A percentile compares a stretch with the other conserved stretches of the same genome.
Evolutionary conservation across 1,140 invertebrate genomes (phyloP).

Genomic region (Zaprionus gabonicus): DNA sequence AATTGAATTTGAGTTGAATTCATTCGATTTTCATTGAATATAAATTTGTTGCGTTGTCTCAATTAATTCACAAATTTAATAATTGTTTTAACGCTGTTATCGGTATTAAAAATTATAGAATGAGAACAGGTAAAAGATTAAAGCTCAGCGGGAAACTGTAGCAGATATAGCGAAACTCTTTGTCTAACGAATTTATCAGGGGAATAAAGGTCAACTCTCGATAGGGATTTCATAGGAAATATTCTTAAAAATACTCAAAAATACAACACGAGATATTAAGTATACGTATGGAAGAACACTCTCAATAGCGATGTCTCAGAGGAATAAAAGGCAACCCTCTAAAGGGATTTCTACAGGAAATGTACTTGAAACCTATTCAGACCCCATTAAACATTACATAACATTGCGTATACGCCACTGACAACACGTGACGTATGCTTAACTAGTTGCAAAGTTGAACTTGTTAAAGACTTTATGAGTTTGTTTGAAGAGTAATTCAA

Average conservation of each 20-base stretch:
- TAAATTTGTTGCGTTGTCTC: not conserved
- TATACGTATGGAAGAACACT: not conserved
- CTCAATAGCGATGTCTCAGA: no score
- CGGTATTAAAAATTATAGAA: not conserved
- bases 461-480: not conserved
- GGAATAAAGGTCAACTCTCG: no score
- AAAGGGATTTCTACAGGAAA: no score
- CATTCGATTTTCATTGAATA: not conserved
- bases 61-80: not conserved
- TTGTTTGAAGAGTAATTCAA: slow-evolving; percentile 2
- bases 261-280: not conserved
- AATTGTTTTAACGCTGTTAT: not conserved
- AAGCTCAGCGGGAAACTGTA: no score
- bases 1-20: not conserved
- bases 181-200: no score
- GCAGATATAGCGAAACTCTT: no score
- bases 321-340: no score
- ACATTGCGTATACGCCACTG: not conserved
- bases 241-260: no score
- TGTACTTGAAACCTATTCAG: not conserved
- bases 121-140: not conserved
- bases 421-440: not conserved
- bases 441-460: not conserved
- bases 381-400: not conserved
- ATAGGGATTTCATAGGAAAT: no score